These are phyloP conservation scores for Numida meleagris DNA, from an alignment of 2,113 vertebrate genomes.

Conservation along the genomic window DNA sequence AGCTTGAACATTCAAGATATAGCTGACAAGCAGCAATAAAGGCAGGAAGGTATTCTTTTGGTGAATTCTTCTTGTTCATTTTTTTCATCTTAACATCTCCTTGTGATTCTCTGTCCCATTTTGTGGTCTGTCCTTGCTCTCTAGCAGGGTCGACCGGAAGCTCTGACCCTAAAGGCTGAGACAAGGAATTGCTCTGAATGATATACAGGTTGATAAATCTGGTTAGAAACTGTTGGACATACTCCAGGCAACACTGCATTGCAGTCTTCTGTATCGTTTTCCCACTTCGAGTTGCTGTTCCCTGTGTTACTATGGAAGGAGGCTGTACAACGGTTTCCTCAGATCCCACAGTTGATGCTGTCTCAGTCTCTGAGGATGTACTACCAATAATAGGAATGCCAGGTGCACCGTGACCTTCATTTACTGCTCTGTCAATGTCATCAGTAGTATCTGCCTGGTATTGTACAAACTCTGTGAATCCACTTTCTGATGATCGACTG, in stretches of 20 bases:
- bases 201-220: slow-evolving; percentile 91
- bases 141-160: slow-evolving; percentile 55
- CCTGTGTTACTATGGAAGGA: slow-evolving; percentile 59
- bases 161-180: slow-evolving; percentile 69
- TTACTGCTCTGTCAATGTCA: slow-evolving; percentile 78
- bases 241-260: slow-evolving; percentile 97
- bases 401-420: slow-evolving; percentile 46
- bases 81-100: slow-evolving; percentile 69
- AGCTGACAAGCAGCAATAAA: slow-evolving; percentile 97
- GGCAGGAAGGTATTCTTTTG: slow-evolving; percentile 87
- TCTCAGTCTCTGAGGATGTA: slow-evolving; percentile 82
- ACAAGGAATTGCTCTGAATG: slow-evolving; percentile 70
- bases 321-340: slow-evolving; percentile 79
- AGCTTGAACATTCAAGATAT: slow-evolving; percentile 97
- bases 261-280: slow-evolving; percentile 90
- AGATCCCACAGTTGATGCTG: slow-evolving; percentile 80
- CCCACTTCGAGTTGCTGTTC: slow-evolving; percentile 66
- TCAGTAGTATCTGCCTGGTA: slow-evolving; percentile 86
- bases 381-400: slow-evolving; percentile 75
- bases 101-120: slow-evolving; percentile 74
- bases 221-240: slow-evolving; percentile 94
- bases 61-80: slow-evolving; percentile 61
- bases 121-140: slow-evolving; percentile 62
- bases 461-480: slow-evolving; percentile 96
- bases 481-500: slow-evolving; percentile 87